Evolutionary conservation across 23 tunicate species (phyloP).

Genomic region (Ciona savignyi): DNA sequence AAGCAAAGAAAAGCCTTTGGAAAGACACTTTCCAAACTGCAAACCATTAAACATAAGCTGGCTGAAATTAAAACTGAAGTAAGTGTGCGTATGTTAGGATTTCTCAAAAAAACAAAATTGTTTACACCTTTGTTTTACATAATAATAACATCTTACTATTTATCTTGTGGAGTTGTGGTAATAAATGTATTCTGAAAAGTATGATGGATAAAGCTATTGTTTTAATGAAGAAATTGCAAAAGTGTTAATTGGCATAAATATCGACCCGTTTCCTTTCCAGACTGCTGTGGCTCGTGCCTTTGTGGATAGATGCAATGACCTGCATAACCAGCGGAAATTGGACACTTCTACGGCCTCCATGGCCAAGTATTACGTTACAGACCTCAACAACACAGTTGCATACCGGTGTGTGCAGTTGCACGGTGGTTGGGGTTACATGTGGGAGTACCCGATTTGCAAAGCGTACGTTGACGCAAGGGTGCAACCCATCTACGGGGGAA

Average conservation of each 20-base stretch:
- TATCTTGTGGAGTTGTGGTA: too few relatives aligned
- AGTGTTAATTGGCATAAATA: too few relatives aligned
- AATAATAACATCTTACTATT: too few relatives aligned
- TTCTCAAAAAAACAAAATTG: too few relatives aligned
- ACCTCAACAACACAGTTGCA: slow-evolving; percentile 63
- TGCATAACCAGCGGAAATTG: slow-evolving; percentile 58
- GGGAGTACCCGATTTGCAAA: slow-evolving; percentile 91
- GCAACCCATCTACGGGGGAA: slow-evolving; percentile 94
- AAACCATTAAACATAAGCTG: slow-evolving; percentile 89
- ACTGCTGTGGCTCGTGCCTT: slow-evolving; percentile 76
- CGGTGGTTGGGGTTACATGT: slow-evolving; percentile 99
- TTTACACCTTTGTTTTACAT: too few relatives aligned
- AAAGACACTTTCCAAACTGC: slow-evolving; percentile 72
- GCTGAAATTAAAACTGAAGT: slow-evolving; percentile 98
- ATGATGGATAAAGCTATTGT: too few relatives aligned
- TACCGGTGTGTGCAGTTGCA: slow-evolving; percentile 81
- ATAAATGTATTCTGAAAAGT: too few relatives aligned
- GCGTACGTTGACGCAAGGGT: slow-evolving; percentile 94
- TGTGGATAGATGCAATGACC: slow-evolving; percentile 77
- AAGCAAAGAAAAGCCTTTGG: slow-evolving; percentile 98
- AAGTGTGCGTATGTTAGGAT: too few relatives aligned
- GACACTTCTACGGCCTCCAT: slow-evolving; percentile 90
- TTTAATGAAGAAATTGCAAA: too few relatives aligned
- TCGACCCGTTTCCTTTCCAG: slow-evolving; percentile 33
- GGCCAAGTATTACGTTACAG: slow-evolving; percentile 95